Evolutionary conservation across 2,113 vertebrate species (phyloP), one percentile per base, ranked within the genome.

Genomic region (Eonycteris spelaea): DNA sequence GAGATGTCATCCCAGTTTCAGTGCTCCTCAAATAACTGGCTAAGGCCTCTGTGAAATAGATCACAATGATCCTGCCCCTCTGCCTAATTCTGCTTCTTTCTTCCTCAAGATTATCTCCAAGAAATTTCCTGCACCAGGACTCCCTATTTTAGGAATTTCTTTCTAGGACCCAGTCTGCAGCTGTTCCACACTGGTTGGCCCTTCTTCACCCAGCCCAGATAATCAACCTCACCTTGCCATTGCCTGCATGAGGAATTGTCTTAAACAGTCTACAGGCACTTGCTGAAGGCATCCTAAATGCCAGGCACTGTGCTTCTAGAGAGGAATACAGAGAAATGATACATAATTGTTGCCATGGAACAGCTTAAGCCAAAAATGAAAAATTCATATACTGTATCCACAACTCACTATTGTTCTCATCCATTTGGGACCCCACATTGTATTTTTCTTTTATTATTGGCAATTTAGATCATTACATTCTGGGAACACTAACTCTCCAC

Each of bases 121-220:
- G 57, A 15, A 13, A 12, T n/a, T 33, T n/a, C 30, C 21, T 33
- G 26, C 30, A 1, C 55, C 33, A n/a, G n/a, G 26, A n/a, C 4
- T 59, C 19, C 70, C 33, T 26, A 43, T 5, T 9, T 30, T 3
- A 22, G 26, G 35, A 8, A 33, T 19, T 38, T 35, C 68, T 18
- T 33, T 45, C 59, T 55, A 28, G 61, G 22, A 67, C 8, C 7
- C 21, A 26, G 7, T 26, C 11, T 11, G 14, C 7, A 14, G 6
- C 57, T n/a, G 7, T 7, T 14, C 45, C 7, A 8, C 13, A 1
- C 10, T 2, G 11, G 4, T 14, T 1, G 38, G 12, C 16, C 8
- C 38, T 55, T 43, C 35, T 43, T 4, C 21, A 6, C 22, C 33
- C 22, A n/a, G 6, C 19, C 51, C 77, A 26, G 19, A 12, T 43